A percentile compares a stretch with the other conserved stretches of the same genome.
These are phyloP conservation scores for Neodiprion virginianus DNA, from an alignment of 1,140 invertebrate genomes.

Conservation along the genomic window DNA sequence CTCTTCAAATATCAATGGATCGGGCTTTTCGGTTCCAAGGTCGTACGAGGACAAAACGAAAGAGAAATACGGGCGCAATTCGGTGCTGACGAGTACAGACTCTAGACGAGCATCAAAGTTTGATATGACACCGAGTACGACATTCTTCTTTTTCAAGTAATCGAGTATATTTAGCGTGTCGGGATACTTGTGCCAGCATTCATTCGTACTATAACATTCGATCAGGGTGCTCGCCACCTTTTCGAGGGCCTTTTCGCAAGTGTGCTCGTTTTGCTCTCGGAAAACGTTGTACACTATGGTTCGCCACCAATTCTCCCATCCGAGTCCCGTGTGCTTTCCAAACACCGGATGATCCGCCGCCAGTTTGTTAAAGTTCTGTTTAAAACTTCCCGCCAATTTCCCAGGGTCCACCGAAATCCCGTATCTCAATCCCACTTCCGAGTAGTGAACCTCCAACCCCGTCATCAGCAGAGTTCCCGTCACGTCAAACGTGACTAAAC, in stretches of 20 bases:
- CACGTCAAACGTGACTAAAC: slow-evolving; percentile 86
- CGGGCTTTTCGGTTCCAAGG: slow-evolving; percentile 77
- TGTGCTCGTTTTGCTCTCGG: slow-evolving; percentile 49
- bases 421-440: slow-evolving; percentile 70
- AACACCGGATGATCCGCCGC: slow-evolving; percentile 79
- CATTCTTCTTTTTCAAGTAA: slow-evolving; percentile 59
- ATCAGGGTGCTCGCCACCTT: slow-evolving; percentile 53
- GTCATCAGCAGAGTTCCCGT: slow-evolving; percentile 82
- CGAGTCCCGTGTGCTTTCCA: slow-evolving; percentile 71
- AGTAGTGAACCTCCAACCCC: slow-evolving; percentile 77
- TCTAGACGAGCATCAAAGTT: slow-evolving; percentile 87
- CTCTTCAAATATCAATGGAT: slow-evolving; percentile 74
- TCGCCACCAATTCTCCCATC: slow-evolving; percentile 85
- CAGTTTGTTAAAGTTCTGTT: slow-evolving; percentile 68
- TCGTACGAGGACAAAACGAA: slow-evolving; percentile 83
- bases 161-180: slow-evolving; percentile 71
- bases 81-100: slow-evolving; percentile 69
- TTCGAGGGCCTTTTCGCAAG: slow-evolving; percentile 38
- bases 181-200: slow-evolving; percentile 75
- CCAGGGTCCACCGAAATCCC: slow-evolving; percentile 68
- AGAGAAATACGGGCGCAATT: slow-evolving; percentile 74
- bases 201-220: slow-evolving; percentile 68
- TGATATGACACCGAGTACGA: slow-evolving; percentile 80
- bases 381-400: slow-evolving; percentile 70
- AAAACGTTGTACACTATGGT: slow-evolving; percentile 72